These are phyloP conservation scores for Sycobia sp. DNA, from an alignment of 1,140 invertebrate species.

Conservation along the genomic window DNA sequence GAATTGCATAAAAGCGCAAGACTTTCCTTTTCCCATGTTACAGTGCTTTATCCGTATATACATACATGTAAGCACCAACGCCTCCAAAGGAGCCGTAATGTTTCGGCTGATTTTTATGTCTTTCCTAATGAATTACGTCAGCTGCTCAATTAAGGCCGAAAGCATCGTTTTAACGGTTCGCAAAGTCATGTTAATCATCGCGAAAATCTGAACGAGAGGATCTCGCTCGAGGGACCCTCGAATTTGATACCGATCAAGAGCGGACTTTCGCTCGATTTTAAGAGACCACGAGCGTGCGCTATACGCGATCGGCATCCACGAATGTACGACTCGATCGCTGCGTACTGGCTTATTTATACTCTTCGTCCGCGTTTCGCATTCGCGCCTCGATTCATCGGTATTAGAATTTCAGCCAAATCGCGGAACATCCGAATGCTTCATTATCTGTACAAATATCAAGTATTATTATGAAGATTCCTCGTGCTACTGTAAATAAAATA, in stretches of 20 bases:
- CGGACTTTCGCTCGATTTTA: constrained; percentile 20
- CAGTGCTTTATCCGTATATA: no score
- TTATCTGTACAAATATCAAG: no score
- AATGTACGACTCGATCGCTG: not conserved
- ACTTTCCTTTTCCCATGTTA: not conserved
- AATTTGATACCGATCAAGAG: constrained; percentile 19
- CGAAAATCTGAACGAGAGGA: constrained; percentile 14
- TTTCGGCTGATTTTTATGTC: no score
- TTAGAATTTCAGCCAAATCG: no score
- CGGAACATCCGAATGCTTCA: not conserved
- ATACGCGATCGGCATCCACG: not conserved
- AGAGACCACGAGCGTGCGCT: not conserved
- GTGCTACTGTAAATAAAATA: no score
- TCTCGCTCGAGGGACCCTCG: not conserved
- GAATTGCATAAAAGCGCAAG: not conserved
- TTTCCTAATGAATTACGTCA: constrained; percentile 20
- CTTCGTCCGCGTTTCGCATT: no score
- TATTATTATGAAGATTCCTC: no score
- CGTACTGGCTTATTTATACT: no score
- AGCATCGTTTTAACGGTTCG: no score
- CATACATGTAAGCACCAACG: no score
- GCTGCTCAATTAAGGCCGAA: not conserved
- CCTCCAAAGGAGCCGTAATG: no score
- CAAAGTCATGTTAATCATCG: not conserved
- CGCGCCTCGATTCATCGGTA: no score